Conservation (phyloP, 2,888 invertebrate genomes). For the Drosophila buzzatii region DNA sequence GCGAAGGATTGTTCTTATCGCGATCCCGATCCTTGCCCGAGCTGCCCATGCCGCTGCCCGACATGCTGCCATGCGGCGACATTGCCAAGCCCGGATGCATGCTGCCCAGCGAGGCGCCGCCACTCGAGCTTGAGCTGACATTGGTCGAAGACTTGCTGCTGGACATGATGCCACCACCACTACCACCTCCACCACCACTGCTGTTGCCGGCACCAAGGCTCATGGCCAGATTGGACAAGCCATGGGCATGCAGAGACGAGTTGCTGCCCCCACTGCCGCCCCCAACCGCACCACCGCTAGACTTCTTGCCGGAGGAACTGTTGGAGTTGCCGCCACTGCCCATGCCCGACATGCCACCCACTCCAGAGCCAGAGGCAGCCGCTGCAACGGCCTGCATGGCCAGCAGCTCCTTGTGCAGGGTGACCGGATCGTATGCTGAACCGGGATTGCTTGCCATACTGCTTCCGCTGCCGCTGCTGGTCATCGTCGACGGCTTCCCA, state of each 20-base stretch:
- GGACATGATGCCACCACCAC: constrained; percentile 54
- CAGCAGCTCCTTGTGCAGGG: constrained; percentile 85
- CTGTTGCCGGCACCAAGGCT: constrained; percentile 40
- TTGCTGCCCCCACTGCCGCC: constrained; percentile 29
- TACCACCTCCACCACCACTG: constrained; percentile 42
- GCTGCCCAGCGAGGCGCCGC: constrained; percentile 43
- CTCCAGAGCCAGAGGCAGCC: constrained; percentile 78
- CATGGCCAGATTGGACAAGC: constrained; percentile 59
- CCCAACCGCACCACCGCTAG: constrained; percentile 28
- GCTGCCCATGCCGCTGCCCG: constrained; percentile 34
- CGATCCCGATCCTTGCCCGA: constrained; percentile 52
- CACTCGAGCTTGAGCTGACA: constrained; percentile 59
- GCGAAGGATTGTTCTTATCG: constrained; percentile 84
- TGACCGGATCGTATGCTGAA: constrained; percentile 85
- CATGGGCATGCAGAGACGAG: constrained; percentile 65
- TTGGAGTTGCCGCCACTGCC: constrained; percentile 49
- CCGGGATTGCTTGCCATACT: constrained; percentile 80
- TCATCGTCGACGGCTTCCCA: constrained; percentile 82
- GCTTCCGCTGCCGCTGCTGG: constrained; percentile 74
- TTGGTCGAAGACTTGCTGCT: constrained; percentile 60
- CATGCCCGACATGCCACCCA: constrained; percentile 46
- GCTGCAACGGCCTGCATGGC: constrained; percentile 85
- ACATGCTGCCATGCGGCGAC: constrained; percentile 77
- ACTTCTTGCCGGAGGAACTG: constrained; percentile 69
- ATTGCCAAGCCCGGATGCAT: constrained; percentile 72